Evolutionary conservation across 2,888 invertebrate species (phyloP).

Genomic region (Folsomia candida): DNA sequence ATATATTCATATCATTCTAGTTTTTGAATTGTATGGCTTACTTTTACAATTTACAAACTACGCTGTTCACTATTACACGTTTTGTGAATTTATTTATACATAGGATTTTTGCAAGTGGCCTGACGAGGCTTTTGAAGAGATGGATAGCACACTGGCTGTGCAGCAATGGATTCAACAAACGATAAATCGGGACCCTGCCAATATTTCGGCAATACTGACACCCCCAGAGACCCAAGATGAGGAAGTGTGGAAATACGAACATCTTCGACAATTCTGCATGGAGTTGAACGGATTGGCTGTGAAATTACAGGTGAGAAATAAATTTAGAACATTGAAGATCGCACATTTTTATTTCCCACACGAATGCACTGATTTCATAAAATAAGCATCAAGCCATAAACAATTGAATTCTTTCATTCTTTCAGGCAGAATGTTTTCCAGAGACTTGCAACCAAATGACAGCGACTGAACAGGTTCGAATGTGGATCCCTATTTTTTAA

Average conservation of each 20-base stretch:
- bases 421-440: constrained; percentile 93
- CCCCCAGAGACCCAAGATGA: constrained; percentile 98
- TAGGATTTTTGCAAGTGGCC: constrained; percentile 97
- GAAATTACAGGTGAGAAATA: constrained; percentile 85
- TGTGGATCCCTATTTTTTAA: no score
- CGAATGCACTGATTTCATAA: no score
- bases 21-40: no score
- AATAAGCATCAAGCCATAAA: no score
- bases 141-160: constrained; percentile 97
- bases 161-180: constrained; percentile 99
- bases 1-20: not conserved
- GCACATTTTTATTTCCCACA: no score
- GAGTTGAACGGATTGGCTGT: constrained; percentile 98
- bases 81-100: constrained; percentile 51
- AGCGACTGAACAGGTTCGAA: constrained; percentile 97
- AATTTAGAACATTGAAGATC: no score
- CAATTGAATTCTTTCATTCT: no score
- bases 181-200: constrained; percentile 86
- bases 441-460: constrained; percentile 99
- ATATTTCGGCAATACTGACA: constrained; percentile 88
- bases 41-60: no score
- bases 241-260: constrained; percentile 99
- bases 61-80: no score
- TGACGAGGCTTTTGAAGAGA: constrained; percentile 96
- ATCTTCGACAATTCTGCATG: constrained; percentile 98